phyloP scores from a whole-genome alignment of 1,140 invertebrate genomes.

The Trichomalopsis sarcophagae region DNA sequence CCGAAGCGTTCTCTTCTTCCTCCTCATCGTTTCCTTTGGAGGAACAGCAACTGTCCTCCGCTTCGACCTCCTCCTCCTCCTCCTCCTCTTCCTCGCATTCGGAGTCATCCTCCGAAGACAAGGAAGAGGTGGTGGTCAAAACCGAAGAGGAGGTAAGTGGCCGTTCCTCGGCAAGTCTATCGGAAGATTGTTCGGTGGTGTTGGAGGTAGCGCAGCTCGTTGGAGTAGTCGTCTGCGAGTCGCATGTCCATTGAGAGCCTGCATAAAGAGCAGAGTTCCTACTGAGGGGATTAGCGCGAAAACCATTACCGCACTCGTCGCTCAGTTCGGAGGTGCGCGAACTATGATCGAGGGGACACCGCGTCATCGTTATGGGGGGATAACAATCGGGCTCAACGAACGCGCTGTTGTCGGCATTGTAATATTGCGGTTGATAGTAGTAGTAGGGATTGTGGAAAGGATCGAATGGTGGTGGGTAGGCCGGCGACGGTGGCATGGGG shows the following conservation, averaged over 20 bases:
- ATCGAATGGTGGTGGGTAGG: background rate
- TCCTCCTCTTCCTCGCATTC: background rate
- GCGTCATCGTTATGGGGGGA: background rate
- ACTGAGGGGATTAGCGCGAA: constrained; percentile 9
- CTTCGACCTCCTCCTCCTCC: background rate
- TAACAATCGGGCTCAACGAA: background rate
- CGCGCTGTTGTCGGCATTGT: background rate
- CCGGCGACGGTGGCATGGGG: constrained; percentile 55
- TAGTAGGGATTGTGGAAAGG: constrained; percentile 25
- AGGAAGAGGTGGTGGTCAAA: background rate
- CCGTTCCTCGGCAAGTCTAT: background rate
- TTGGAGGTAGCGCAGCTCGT: constrained; percentile 14
- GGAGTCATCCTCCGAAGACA: background rate
- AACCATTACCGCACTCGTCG: background rate
- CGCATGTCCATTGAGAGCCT: constrained; percentile 29
- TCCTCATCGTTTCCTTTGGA: constrained; percentile 8
- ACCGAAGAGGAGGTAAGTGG: background rate
- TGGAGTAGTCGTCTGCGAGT: background rate
- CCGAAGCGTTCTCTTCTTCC: constrained; percentile 27
- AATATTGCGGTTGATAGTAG: constrained; percentile 19
- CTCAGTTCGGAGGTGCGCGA: background rate
- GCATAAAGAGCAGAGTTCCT: constrained; percentile 39
- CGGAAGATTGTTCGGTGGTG: constrained; percentile 6
- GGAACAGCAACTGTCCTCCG: background rate
- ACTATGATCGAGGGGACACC: background rate